Base-by-base conservation (phyloP, 2,113 vertebrate genomes). In the Upupa epops region DNA sequence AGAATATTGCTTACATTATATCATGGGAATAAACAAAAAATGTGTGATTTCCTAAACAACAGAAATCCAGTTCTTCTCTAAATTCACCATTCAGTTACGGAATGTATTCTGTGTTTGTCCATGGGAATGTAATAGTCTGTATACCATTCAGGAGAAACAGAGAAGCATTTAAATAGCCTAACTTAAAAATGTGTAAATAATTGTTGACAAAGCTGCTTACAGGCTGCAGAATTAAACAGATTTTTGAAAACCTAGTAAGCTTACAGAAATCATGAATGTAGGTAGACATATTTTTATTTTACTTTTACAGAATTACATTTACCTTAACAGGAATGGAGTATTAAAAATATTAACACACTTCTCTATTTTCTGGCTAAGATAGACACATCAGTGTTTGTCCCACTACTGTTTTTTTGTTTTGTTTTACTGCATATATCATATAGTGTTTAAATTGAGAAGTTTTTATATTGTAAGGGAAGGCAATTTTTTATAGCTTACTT, bases 401-500 rank as follows among this genome's bases (percentile, higher is more conserved):
- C 19, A 61, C 28, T 75, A 58, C 14, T 7, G 65, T 88, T 95
- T 95, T 94, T 94, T 93, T 73, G 75, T 95, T 95, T 95, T 93
- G 11, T 85, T 96, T 96, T 79, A 76, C 76, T 91, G 16, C 64
- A 81, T 91, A 96, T 96, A 84, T 92, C 73, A 80, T 25, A 46
- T 25, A 90, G 31, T 87, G 34, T 92, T 96, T 90, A 94, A 97
- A 93, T 82, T 46, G 22, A 97, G 45, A 97, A 83, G 89, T 51
- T 97, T 98, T 98, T 96, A 96, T 95, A 95, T 84, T 92, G 61
- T 83, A 94, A 96, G 91, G 89, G 96, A 97, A 97, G 84, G 85
- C 92, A 97, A 84, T 97, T 65, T 82, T 97, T 97, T 98, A 96
- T 95, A 94, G 88, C 92, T 92, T 97, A 92, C 89, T 97, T 97